phyloP scores from a whole-genome alignment of 2,113 vertebrate species.

The Chloropsis cyanopogon region DNA sequence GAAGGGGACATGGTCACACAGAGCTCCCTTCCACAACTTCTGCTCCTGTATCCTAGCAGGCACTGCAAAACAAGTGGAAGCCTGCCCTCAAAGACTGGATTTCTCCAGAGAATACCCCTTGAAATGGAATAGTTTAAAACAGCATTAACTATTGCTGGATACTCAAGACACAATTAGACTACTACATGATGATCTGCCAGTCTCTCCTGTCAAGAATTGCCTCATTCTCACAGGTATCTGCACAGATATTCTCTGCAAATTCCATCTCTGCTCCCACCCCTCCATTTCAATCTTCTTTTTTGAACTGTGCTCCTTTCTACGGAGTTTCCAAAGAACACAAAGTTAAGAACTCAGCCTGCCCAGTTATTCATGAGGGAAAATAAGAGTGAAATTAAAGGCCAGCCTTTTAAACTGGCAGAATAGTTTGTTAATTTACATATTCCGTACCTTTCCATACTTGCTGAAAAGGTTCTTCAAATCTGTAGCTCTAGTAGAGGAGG shows the following conservation, averaged over 20 bases:
- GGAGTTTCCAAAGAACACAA: background rate
- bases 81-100: background rate
- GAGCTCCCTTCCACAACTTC: background rate
- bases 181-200: background rate
- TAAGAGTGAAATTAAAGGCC: background rate
- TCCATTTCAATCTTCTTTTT: background rate
- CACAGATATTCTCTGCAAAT: background rate
- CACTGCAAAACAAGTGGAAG: background rate
- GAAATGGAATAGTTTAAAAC: background rate
- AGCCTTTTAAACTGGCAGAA: background rate
- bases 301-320: background rate
- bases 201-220: background rate
- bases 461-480: slow-evolving; percentile 97
- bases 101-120: background rate
- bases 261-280: background rate
- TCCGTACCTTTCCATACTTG: slow-evolving; percentile 91
- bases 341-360: background rate
- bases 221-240: background rate
- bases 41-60: background rate
- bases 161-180: background rate
- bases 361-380: background rate
- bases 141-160: background rate
- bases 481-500: slow-evolving; percentile 92
- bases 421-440: background rate
- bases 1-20: background rate